Conservation (phyloP, 2,888 invertebrate species). For the Aspidiotus rigidus region DNA sequence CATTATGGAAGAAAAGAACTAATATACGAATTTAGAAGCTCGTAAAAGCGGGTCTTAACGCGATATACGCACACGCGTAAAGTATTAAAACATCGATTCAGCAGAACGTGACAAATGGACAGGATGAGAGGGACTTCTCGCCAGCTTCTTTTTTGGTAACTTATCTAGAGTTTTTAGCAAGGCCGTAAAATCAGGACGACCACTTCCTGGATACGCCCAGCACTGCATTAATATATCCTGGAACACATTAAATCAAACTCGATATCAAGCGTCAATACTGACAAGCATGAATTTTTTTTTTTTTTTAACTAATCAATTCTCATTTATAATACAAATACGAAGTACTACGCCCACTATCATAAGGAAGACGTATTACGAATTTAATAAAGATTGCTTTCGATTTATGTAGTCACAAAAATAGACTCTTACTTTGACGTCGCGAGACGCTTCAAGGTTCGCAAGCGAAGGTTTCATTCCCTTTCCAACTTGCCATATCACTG, state of each 20-base stretch:
- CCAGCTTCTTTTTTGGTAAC: conserved; percentile 88
- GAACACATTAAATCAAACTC: background rate
- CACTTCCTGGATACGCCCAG: conserved; percentile 79
- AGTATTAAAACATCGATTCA: conserved; percentile 76
- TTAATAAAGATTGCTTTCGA: too few relatives aligned
- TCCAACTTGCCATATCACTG: conserved; percentile 96
- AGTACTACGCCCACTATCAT: too few relatives aligned
- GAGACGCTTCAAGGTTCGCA: conserved; percentile 84
- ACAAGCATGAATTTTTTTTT: too few relatives aligned
- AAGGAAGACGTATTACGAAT: too few relatives aligned
- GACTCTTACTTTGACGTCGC: conserved; percentile 79
- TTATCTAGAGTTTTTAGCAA: conserved; percentile 74
- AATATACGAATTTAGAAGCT: conserved; percentile 43
- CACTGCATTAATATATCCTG: conserved; percentile 94
- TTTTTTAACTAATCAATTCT: too few relatives aligned
- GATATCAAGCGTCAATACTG: too few relatives aligned
- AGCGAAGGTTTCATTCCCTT: conserved; percentile 92
- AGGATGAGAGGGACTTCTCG: conserved; percentile 96
- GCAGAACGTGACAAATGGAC: conserved; percentile 92
- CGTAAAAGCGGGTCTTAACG: conserved; percentile 25
- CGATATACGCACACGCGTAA: background rate
- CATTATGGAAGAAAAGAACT: background rate
- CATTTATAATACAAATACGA: too few relatives aligned
- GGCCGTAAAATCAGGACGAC: conserved; percentile 83
- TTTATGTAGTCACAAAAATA: too few relatives aligned